A percentile compares a stretch with the other conserved stretches of the same genome.
phyloP scores from a whole-genome alignment of 2,797 vertebrate genomes.

The Lophotriccus pileatus region DNA sequence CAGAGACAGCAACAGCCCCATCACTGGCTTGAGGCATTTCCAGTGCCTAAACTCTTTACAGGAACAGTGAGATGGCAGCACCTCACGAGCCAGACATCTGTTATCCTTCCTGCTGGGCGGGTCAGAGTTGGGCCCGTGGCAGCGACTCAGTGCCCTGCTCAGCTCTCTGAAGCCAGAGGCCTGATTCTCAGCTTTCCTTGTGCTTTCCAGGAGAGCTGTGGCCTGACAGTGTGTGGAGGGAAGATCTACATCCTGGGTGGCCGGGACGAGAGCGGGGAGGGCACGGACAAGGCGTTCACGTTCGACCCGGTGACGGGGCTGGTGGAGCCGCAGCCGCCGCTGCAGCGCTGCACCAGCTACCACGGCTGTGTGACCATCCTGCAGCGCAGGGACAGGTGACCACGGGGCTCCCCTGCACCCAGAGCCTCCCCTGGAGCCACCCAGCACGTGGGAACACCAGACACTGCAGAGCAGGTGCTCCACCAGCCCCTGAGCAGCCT shows the following conservation, averaged over 20 bases:
- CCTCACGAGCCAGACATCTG: not conserved
- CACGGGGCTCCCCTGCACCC: not conserved
- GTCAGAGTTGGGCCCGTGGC: not conserved
- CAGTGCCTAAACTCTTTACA: not conserved
- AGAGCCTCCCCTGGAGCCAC: not conserved
- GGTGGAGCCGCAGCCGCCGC: conserved; percentile 55
- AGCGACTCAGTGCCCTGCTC: not conserved
- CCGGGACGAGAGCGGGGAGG: conserved; percentile 67
- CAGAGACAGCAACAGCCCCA: not conserved
- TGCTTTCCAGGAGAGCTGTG: conserved; percentile 78
- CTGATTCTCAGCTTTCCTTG: not conserved
- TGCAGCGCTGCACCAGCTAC: conserved; percentile 78
- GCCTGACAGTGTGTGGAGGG: conserved; percentile 74
- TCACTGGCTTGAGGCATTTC: not conserved
- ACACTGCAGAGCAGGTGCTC: not conserved
- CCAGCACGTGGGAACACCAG: not conserved
- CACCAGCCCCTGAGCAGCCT: not conserved
- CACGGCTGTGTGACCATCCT: conserved; percentile 81
- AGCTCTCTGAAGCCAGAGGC: not conserved
- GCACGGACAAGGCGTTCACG: conserved; percentile 69
- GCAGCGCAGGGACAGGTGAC: conserved; percentile 63
- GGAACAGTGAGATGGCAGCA: not conserved
- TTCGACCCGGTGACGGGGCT: conserved; percentile 64
- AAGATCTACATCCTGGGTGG: conserved; percentile 82
- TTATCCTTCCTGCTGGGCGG: not conserved